A percentile compares a stretch with the other conserved stretches of the same genome.
Evolutionary conservation across 2,113 vertebrate species (phyloP).

Genomic region (Gadus macrocephalus): DNA sequence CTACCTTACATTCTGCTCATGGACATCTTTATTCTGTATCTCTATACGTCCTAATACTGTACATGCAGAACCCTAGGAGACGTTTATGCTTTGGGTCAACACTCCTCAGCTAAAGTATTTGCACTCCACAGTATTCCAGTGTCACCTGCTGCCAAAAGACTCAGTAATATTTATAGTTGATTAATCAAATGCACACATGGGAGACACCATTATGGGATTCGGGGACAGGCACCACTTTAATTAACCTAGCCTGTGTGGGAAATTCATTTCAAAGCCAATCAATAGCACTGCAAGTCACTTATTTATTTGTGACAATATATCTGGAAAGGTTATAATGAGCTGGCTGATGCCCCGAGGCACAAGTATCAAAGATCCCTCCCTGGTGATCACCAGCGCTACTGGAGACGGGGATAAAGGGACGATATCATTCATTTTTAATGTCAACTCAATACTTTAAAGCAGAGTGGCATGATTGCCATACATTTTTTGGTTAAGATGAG

Average conservation of each 20-base stretch:
- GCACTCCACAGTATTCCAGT: slow-evolving; percentile 7
- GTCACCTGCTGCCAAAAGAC: slow-evolving; percentile 23
- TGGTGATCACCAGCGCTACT: slow-evolving; percentile 62
- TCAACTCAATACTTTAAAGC: slow-evolving; percentile 67
- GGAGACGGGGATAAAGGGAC: slow-evolving; percentile 56
- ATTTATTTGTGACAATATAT: slow-evolving; percentile 71
- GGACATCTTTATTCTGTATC: too few relatives aligned
- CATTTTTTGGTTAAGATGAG: slow-evolving; percentile 57
- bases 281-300: slow-evolving; percentile 65
- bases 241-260: slow-evolving; percentile 60
- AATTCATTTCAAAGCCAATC: slow-evolving; percentile 68
- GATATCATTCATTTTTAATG: slow-evolving; percentile 76
- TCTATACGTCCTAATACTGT: too few relatives aligned
- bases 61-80: too few relatives aligned
- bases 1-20: too few relatives aligned
- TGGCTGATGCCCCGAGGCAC: slow-evolving; percentile 62
- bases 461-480: slow-evolving; percentile 58
- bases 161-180: slow-evolving; percentile 39
- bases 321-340: slow-evolving; percentile 67
- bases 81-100: too few relatives aligned
- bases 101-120: too few relatives aligned
- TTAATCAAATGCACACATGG: slow-evolving; percentile 48
- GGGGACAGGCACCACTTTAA: slow-evolving; percentile 56
- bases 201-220: slow-evolving; percentile 38
- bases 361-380: slow-evolving; percentile 66